These are phyloP conservation scores for Takifugu rubripes DNA, from an alignment of 2,797 vertebrate genomes.

Conservation along the genomic window DNA sequence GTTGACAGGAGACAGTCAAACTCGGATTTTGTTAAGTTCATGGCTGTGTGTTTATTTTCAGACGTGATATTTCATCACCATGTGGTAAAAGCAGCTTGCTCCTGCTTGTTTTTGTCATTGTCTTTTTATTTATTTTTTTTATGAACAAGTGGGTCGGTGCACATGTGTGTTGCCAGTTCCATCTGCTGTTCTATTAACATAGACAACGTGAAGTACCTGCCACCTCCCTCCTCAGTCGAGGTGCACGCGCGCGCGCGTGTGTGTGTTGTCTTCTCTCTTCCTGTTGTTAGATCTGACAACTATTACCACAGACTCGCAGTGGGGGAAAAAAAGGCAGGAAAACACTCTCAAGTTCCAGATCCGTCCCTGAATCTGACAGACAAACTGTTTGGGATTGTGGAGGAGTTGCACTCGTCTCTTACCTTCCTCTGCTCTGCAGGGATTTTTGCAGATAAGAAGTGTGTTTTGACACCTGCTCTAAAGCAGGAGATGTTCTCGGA, in stretches of 20 bases:
- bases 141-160: conserved; percentile 39
- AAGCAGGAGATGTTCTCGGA: conserved; percentile 15
- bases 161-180: conserved; percentile 60
- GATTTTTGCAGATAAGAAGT: conserved; percentile 23
- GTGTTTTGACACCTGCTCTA: conserved; percentile 25
- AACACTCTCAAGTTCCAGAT: conserved; percentile 51
- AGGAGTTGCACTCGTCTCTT: conserved; percentile 24
- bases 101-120: conserved; percentile 39
- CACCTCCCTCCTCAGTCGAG: conserved; percentile 60
- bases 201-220: conserved; percentile 69
- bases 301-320: conserved; percentile 49
- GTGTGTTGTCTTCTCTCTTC: conserved; percentile 46
- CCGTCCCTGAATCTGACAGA: conserved; percentile 52
- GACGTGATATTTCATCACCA: conserved; percentile 43
- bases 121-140: conserved; percentile 16
- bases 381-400: conserved; percentile 48
- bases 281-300: conserved; percentile 68
- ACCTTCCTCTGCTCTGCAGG: conserved; percentile 31
- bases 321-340: conserved; percentile 32
- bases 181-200: conserved; percentile 67
- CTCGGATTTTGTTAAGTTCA: conserved; percentile 24
- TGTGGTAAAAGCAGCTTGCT: conserved; percentile 56
- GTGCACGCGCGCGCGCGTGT: conserved; percentile 22
- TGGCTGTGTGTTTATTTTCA: conserved; percentile 52
- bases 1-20: conserved; percentile 32